Conservation (phyloP, 2,113 vertebrate species). For the human region GRCh38 chr22:49040001-49040500, state of each 20-base stretch:
- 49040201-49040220: not conserved
- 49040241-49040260: rapidly evolving
- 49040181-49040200: rapidly evolving
- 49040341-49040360: rapidly evolving
- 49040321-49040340: rapidly evolving
- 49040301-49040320: rapidly evolving
- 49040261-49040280: rapidly evolving
- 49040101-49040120: not conserved
- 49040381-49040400: not conserved
- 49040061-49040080: not conserved
- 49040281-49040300: not conserved
- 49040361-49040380: not conserved
- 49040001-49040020: not conserved
- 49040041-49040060: not conserved
- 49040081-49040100: not conserved
- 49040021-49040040: not conserved
- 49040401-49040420: not conserved
- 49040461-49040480: rapidly evolving
- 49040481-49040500: not conserved
- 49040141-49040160: not conserved
- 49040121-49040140: not conserved
- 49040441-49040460: rapidly evolving
- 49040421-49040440: rapidly evolving
- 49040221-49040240: rapidly evolving
- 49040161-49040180: rapidly evolving